Evolutionary conservation across 92 coral and sea anemone genomes (phyloP), one percentile per base, ranked within the genome.

Genomic region (Bergia puertoricense): DNA sequence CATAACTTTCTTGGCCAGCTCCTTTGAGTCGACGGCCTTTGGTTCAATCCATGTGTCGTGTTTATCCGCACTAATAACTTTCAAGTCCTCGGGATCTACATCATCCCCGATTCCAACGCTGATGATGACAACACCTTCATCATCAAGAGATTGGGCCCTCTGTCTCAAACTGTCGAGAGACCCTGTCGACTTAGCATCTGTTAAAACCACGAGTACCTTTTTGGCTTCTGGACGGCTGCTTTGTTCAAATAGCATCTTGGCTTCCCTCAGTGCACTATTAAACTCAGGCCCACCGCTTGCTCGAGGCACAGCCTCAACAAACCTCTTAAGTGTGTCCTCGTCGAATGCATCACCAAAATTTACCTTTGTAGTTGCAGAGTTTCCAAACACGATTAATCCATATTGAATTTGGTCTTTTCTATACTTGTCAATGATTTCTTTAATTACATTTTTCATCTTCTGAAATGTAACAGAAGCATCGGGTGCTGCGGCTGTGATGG

Each of bases 311-410:
- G 80, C 90, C 15, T 88, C 91, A n/a, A 94, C 82, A 36, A 74
- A 78, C 46, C 76, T 81, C 73, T 92, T 90, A 8, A 94, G 88
- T 30, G 81, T 89, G 37, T 85, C 76, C 20, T 89, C 86, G 59
- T 40, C 89, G 39, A 88, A 85, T 15, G 56, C 91, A 85, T 90
- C 92, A 30, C 89, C 90, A 59, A 94, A 93, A 20, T 88, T 74
- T 45, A 94, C 68, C 48, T 84, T 86, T 8, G 85, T 89, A 37
- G 85, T 72, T 68, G 90, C 81, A 16, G 85, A 54, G 54, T 85
- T 59, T 40, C 94, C 94, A 81, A 88, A 94, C 23, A 92, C 93
- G 14, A 94, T 83, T 50, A 91, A 79, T 6, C 94, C 96, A 88
- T 94, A 94, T 45, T 90, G 94, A 77, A 91, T 67, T 72, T 92